phyloP scores from a whole-genome alignment of 2,888 invertebrate genomes.

The Idaea straminata region DNA sequence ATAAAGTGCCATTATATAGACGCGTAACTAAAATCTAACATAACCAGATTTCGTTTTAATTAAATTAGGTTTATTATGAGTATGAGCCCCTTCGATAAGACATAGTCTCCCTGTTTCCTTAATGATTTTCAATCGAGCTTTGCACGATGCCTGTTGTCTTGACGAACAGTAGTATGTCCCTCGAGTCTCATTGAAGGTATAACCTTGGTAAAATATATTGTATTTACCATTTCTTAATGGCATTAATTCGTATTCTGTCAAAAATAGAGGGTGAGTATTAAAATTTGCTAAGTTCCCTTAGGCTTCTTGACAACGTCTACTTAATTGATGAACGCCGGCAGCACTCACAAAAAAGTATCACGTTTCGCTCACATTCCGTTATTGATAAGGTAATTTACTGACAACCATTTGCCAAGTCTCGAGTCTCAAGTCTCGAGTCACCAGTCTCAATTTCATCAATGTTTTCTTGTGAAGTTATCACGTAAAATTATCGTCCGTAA shows the following conservation, averaged over 20 bases:
- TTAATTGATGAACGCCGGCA: too few relatives aligned
- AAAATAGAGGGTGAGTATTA: neutral
- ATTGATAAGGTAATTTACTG: too few relatives aligned
- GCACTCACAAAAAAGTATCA: too few relatives aligned
- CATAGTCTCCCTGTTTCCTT: neutral
- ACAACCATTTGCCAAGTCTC: too few relatives aligned
- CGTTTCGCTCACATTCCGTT: too few relatives aligned
- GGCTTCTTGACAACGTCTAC: too few relatives aligned
- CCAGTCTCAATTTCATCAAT: too few relatives aligned
- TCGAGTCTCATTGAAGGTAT: neutral
- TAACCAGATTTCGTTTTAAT: neutral
- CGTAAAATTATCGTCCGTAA: too few relatives aligned
- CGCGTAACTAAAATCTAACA: neutral
- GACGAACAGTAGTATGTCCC: neutral
- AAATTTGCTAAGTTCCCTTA: neutral
- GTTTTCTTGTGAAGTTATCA: too few relatives aligned
- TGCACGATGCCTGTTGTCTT: neutral
- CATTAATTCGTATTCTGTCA: neutral
- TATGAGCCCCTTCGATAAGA: neutral
- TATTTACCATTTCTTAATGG: neutral
- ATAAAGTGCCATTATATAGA: too few relatives aligned
- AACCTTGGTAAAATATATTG: neutral
- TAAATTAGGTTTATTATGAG: neutral
- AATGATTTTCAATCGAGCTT: neutral
- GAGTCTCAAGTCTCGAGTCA: too few relatives aligned